phyloP scores from a whole-genome alignment of 2,113 vertebrate genomes.

The Ptilonorhynchus violaceus region DNA sequence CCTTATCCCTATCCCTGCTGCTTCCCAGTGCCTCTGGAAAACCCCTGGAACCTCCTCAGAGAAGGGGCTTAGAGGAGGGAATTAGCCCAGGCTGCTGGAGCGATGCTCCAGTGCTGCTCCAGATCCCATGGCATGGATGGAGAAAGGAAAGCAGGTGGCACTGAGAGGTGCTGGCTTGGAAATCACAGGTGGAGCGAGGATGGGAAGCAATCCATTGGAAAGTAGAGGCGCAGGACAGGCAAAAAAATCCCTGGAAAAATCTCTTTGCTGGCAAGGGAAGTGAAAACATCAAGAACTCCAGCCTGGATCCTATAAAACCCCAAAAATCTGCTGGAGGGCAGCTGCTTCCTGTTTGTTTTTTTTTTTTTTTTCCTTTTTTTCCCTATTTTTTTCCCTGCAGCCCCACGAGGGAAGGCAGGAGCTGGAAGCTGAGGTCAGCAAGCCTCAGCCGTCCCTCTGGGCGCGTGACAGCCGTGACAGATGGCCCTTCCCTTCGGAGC shows the following conservation, averaged over 20 bases:
- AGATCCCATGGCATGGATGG: rapidly evolving
- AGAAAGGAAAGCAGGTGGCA: background rate
- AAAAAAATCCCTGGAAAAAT: background rate
- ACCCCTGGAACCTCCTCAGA: background rate
- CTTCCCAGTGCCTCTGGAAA: background rate
- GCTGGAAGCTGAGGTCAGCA: background rate
- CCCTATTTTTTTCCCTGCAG: background rate
- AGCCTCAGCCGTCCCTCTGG: background rate
- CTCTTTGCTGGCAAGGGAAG: rapidly evolving
- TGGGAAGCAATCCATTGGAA: rapidly evolving
- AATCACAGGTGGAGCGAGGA: rapidly evolving
- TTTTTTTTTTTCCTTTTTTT: rapidly evolving
- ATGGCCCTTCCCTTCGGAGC: background rate
- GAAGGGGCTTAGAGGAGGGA: background rate
- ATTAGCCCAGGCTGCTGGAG: background rate
- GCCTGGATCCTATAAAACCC: background rate
- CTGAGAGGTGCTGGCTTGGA: background rate
- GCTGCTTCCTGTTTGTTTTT: background rate
- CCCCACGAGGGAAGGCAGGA: background rate
- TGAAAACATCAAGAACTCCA: background rate
- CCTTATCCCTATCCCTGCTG: background rate
- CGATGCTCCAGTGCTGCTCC: rapidly evolving
- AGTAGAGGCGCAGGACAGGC: background rate
- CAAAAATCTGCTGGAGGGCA: background rate
- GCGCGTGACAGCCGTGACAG: background rate